Base-by-base conservation (phyloP, 2,113 vertebrate species). In the Anser brachyrhynchus region DNA sequence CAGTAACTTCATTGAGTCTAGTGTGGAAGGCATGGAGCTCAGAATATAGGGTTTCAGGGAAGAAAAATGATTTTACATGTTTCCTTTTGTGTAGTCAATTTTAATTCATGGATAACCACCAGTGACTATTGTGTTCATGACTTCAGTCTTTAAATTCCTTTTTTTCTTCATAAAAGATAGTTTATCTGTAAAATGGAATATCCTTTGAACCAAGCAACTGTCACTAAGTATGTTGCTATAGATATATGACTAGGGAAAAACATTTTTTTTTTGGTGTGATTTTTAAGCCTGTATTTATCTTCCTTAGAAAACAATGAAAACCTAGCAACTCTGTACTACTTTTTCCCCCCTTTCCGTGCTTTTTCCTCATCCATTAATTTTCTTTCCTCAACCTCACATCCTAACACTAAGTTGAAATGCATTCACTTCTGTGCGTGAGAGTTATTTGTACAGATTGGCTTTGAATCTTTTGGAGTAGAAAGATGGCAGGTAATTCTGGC, bases 321-420 rank as follows among this genome's bases (percentile, higher is more conserved):
- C 6, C 8, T 55, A 57, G 33, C 11, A 89, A 44, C 20, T 13
- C 14, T 82, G 20, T 57, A 16, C 13, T 87, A 43, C 69, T 57
- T 87, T 87, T 75, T 54, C 22, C 22, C 25, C 28, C 12, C 18
- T 93, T 94, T 55, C n/a, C 7, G 10, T 72, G 19, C 31, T 61
- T 41, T 20, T 87, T 76, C 55, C 37, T 91, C 46, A 49, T 90
- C 84, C 51, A 62, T 92, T 83, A 35, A 64, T 94, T 96, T 89
- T 35, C 49, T 83, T 78, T 74, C 15, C 5, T 92, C 19, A 8
- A 73, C 29, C 13, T 73, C 14, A 22, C 22, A 3, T 37, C 8
- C 71, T 51, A 76, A 41, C 20, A n/a, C 15, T 12, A 39, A 14
- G 15, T 69, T 82, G 31, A 82, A 85, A 59, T 41, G 13, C 7